phyloP scores from a whole-genome alignment of 1,140 invertebrate genomes.

The Chionoecetes opilio region DNA sequence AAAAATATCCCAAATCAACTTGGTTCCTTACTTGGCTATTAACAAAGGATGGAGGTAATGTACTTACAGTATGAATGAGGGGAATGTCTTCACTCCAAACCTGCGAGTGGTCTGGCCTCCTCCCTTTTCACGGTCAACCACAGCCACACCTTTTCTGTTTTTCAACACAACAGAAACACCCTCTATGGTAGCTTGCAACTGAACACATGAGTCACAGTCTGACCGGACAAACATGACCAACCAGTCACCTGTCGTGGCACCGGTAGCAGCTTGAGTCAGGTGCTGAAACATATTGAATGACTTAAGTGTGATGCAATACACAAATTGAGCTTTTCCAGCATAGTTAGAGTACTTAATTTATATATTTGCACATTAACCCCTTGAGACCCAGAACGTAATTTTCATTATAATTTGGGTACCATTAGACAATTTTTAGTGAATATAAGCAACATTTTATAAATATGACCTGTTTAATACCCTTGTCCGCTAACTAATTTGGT shows the following conservation, averaged over 20 bases:
- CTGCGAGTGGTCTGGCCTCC: constrained; percentile 76
- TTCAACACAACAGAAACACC: constrained; percentile 64
- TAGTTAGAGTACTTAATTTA: too few relatives aligned
- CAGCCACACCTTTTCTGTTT: constrained; percentile 71
- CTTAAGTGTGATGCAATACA: not conserved
- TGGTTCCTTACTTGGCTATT: too few relatives aligned
- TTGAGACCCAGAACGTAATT: too few relatives aligned
- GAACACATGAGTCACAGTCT: constrained; percentile 62
- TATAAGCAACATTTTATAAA: too few relatives aligned
- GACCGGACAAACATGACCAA: constrained; percentile 83
- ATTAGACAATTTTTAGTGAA: too few relatives aligned
- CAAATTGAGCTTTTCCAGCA: not conserved
- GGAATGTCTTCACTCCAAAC: constrained; percentile 79
- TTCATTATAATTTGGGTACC: too few relatives aligned
- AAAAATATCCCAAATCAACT: too few relatives aligned
- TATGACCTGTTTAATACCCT: too few relatives aligned
- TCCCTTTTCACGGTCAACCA: constrained; percentile 70
- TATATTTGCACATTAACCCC: too few relatives aligned
- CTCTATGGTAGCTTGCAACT: constrained; percentile 64
- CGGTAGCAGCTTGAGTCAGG: constrained; percentile 85
- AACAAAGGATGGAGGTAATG: not conserved
- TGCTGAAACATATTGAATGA: constrained; percentile 83
- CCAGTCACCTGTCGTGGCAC: constrained; percentile 86
- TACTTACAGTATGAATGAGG: constrained; percentile 77
- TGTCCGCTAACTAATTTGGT: too few relatives aligned